phyloP scores from a whole-genome alignment of 1,140 invertebrate genomes.

The Leptonema lineaticorne region DNA sequence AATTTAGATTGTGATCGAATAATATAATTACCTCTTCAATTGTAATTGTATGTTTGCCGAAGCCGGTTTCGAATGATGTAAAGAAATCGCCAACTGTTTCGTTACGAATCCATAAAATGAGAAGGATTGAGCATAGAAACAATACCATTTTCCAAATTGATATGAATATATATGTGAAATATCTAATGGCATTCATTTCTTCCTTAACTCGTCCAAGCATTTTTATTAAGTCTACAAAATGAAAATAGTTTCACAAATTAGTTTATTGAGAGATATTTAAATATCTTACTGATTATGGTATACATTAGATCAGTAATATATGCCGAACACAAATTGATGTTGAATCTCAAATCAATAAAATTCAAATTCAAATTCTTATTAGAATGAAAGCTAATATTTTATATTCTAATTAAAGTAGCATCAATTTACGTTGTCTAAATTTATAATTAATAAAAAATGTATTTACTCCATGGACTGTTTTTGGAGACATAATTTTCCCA shows the following conservation, averaged over 20 bases:
- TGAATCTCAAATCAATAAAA: too few relatives aligned
- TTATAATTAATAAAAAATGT: too few relatives aligned
- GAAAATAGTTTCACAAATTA: background rate
- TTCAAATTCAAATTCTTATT: too few relatives aligned
- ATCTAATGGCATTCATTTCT: conserved; percentile 74
- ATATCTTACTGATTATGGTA: background rate
- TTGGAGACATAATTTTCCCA: conserved; percentile 96
- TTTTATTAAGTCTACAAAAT: conserved; percentile 70
- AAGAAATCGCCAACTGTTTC: conserved; percentile 79
- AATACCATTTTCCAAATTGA: conserved; percentile 85
- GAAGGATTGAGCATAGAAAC: conserved; percentile 73
- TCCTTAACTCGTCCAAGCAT: conserved; percentile 81
- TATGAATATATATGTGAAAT: conserved; percentile 86
- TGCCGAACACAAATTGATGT: too few relatives aligned
- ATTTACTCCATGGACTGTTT: conserved; percentile 72
- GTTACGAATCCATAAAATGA: conserved; percentile 73
- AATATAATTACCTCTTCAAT: conserved; percentile 76
- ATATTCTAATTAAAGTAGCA: too few relatives aligned
- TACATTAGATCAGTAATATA: background rate
- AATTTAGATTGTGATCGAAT: too few relatives aligned
- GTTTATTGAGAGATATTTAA: background rate
- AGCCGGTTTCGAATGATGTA: conserved; percentile 70
- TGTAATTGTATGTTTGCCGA: conserved; percentile 75
- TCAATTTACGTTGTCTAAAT: too few relatives aligned
- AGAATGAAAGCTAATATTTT: too few relatives aligned